Conservation (phyloP, 37 sponge, comb jelly and placozoan genomes). For the Aphrocallistes beatrix region DNA sequence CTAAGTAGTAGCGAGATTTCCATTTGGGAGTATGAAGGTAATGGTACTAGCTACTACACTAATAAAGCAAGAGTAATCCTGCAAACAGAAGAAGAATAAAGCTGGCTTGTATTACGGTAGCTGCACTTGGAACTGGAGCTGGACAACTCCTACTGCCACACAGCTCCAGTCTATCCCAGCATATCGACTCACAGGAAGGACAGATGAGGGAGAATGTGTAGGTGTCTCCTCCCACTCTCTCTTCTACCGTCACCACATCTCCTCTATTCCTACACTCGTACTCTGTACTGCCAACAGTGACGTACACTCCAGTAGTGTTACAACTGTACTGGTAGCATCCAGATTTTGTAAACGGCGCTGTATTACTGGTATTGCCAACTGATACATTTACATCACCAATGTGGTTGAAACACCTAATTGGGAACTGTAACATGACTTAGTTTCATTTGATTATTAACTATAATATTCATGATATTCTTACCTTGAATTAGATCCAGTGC, state of each 20-base stretch:
- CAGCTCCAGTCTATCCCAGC: background rate
- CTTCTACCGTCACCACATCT: background rate
- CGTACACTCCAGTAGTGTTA: background rate
- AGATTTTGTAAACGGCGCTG: background rate
- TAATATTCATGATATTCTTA: background rate
- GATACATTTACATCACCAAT: background rate
- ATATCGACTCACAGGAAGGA: background rate
- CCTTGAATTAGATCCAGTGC: background rate
- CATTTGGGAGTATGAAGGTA: too few species aligned
- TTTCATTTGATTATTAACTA: too few species aligned
- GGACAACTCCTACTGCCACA: background rate
- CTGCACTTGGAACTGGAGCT: too few species aligned
- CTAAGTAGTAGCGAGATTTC: too few species aligned
- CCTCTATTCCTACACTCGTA: background rate
- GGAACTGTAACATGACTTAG: background rate
- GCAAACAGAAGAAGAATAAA: too few species aligned
- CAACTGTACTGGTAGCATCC: slow-evolving; percentile 3
- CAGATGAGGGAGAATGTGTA: background rate
- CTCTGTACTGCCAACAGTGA: background rate
- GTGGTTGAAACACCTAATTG: background rate
- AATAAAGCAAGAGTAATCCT: too few species aligned
- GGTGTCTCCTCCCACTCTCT: background rate
- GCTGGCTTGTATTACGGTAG: too few species aligned
- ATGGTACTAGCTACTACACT: too few species aligned
- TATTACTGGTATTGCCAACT: background rate